Evolutionary conservation across 2,888 invertebrate genomes (phyloP), one percentile per base, ranked within the genome.

Genomic region (Ochropleura plecta): DNA sequence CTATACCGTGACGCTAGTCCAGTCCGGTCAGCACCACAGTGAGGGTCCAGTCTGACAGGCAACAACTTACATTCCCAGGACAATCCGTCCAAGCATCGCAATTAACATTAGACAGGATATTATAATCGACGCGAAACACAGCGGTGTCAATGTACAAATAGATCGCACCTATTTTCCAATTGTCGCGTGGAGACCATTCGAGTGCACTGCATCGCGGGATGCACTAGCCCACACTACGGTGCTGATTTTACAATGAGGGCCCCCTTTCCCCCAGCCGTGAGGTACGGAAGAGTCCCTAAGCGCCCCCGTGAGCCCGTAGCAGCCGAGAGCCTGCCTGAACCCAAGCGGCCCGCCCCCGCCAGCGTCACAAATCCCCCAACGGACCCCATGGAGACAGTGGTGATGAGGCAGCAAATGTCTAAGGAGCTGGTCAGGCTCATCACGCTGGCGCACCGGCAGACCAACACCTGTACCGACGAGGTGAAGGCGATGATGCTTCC

Each of bases 261-360:
- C 62, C n/a, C 62, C 49, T 62, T 51, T 79, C 85, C 89, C 85
- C 63, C 97, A 99, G 99, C 99, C 92, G 99, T 99, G 84, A 97
- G 99, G 92, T 99, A 99, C 97, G 99, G 99, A 86, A 97, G 99
- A 85, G 99, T 99, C 88, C 99, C 99, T 83, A 99, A 99, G 95
- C 97, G 99, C 89, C 98, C 99, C 78, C 97, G 99, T 88, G 99
- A 99, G 94, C 81, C 88, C 3, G 81, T 86, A 14, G 86, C 82
- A 70, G 82, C 88, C n/a, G 92, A 94, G 48, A 87, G 78, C 74
- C 86, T 90, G 84, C 89, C 90, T 5, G 92, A 92, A n/a, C 82
- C 90, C 63, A 89, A 88, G 67, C 90, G 88, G 44, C 78, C 88
- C 20, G 42, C 84, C 42, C 49, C 71, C 20, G 69, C 69, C 42